phyloP scores from a whole-genome alignment of 2,797 vertebrate genomes.

The Steatocranus sp. region DNA sequence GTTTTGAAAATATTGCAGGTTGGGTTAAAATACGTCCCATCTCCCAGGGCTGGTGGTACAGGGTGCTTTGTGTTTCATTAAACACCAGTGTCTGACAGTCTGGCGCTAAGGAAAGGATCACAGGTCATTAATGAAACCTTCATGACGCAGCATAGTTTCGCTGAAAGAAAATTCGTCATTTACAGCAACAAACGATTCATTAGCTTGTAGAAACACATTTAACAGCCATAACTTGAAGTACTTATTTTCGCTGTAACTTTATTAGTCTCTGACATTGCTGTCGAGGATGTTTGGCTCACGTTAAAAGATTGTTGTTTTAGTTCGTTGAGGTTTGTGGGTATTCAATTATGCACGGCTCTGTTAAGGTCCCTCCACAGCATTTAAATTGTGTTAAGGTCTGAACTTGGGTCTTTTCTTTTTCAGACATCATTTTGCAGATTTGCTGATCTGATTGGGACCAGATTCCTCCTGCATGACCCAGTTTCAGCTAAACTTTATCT shows the following conservation, averaged over 20 bases:
- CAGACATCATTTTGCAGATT: neutral
- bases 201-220: neutral
- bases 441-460: neutral
- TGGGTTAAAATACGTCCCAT: neutral
- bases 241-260: fast-evolving
- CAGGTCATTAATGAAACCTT: neutral
- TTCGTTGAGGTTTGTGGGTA: neutral
- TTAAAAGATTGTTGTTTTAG: neutral
- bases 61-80: neutral
- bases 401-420: neutral
- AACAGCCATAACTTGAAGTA: neutral
- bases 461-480: neutral
- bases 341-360: neutral
- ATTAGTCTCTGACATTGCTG: neutral
- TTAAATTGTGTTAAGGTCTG: neutral
- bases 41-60: neutral
- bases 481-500: neutral
- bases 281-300: neutral
- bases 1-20: neutral
- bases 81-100: neutral
- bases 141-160: fast-evolving
- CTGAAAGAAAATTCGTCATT: neutral
- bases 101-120: neutral
- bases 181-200: neutral
- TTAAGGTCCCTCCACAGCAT: neutral